Base-by-base conservation (phyloP, 2,888 invertebrate species). In the Trichopria drosophilae region DNA sequence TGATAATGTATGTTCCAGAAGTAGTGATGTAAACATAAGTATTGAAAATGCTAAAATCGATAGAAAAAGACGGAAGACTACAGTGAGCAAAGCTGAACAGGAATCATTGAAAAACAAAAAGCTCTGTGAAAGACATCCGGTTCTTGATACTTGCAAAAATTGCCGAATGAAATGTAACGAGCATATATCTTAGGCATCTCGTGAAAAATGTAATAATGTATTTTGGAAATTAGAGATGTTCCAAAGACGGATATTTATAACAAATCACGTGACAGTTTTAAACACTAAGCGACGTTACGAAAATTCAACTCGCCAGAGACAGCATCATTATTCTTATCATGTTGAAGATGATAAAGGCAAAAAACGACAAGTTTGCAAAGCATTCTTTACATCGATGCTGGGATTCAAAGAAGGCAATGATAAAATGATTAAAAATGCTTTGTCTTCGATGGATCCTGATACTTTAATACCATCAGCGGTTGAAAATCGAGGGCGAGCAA, bases 101-200 rank as follows among this genome's bases (percentile, higher is more conserved):
- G 32, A 32, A 13, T 3, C 32, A 19, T 32, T 13, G 6, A 32
- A 32, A 13, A 39, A 26, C 37, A 35, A 41, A 52, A 52, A 41
- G 51, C 35, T 35, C 47, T 44, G 28, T 46, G 51, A 52, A 43
- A 51, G 55, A 52, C 55, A 55, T 49, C 49, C 18, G 20, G 31
- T 26, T 28, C 43, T 35, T 19, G 34, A 23, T 18, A 20, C 3
- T n/a, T 28, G 31, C 12, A 41, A 41, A 31, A 41, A 41, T 41
- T 19, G 19, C 7, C 28, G 34, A 6, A 13, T 16, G 18, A 34
- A 34, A 34, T 34, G 34, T 34, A 15, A 15, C 7, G 34, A 34
- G 12, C 34, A 34, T 16, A 34, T 18, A 15, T 34, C 6, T 34
- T 5, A 7, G 18, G 34, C 5, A 34, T 6, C 9, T 15, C 16